Base-by-base conservation (phyloP, 2,888 invertebrate species). In the Lingula anatina region DNA sequence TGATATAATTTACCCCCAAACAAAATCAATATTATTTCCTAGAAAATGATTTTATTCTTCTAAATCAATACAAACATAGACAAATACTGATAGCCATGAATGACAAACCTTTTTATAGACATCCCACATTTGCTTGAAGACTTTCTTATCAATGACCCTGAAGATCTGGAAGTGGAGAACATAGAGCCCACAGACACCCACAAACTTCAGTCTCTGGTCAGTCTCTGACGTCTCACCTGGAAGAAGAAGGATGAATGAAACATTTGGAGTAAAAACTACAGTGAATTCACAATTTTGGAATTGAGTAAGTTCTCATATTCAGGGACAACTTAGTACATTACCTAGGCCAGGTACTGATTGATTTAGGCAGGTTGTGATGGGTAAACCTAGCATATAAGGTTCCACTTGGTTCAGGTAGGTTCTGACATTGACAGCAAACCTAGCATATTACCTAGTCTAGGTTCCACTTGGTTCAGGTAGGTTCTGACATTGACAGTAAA, bases 81-180 rank as follows among this genome's bases (percentile, higher is more conserved):
- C n/a, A n/a, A n/a, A n/a, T n/a, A n/a, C n/a, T n/a, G n/a, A n/a
- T n/a, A n/a, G n/a, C n/a, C n/a, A n/a, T n/a, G 5, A 15, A 43
- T 2, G 23, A 50, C 58, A 64, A 70, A 86, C 86, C 82, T 87
- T 90, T 69, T 83, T 84, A 73, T 90, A 87, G 3, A 86, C 73
- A 61, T 93, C 92, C 62, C 86, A 80, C 26, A 91, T 71, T 46
- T 82, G 79, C 73, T 85, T 87, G 46, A 89, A 83, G 40, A 85
- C 73, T 75, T 88, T 90, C 67, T 85, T 87, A 73, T 92, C 90
- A 61, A 83, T 81, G 61, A 82, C 82, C 42, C 90, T 86, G 78
- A 90, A 92, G 46, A 80, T 60, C 45, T 75, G 69, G 60, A 71
- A 74, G 58, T 80, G 73, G 3, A 80, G 67, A 7, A 77, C 64